These are phyloP conservation scores for Procambarus clarkii DNA, from an alignment of 1,140 invertebrate species.

Conservation along the genomic window DNA sequence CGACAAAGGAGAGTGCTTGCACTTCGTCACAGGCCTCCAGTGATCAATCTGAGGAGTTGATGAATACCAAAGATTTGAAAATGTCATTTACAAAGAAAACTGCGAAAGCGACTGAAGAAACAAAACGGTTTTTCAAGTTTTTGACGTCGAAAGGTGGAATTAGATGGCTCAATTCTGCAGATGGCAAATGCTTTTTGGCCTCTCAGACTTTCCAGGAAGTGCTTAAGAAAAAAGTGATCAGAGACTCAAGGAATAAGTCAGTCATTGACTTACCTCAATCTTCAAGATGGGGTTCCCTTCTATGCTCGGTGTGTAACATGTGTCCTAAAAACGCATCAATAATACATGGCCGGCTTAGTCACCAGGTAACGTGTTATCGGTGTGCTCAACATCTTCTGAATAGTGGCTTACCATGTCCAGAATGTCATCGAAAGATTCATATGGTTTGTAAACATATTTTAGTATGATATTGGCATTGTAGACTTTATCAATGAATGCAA, in stretches of 20 bases:
- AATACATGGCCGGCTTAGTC: conserved; percentile 65
- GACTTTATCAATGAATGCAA: no score
- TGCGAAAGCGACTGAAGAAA: background rate
- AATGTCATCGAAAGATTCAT: conserved; percentile 66
- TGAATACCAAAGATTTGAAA: no score
- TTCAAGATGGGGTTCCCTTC: background rate
- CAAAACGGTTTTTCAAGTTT: conserved; percentile 12
- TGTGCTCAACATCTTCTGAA: conserved; percentile 62
- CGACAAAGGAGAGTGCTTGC: no score
- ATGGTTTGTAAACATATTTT: conserved; percentile 67
- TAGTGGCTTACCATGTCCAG: conserved; percentile 50
- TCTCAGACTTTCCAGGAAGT: background rate
- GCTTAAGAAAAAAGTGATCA: background rate
- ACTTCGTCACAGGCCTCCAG: background rate
- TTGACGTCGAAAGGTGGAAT: conserved; percentile 13
- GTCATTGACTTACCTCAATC: background rate
- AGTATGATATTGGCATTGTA: no score
- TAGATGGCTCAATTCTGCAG: conserved; percentile 40
- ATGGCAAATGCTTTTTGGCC: background rate
- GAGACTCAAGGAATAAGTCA: background rate
- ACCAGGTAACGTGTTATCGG: conserved; percentile 63
- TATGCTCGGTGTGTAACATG: conserved; percentile 57
- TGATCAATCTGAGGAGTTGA: background rate
- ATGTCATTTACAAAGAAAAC: no score
- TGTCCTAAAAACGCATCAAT: conserved; percentile 67